phyloP scores from a whole-genome alignment of 2,797 vertebrate species.

The Sebastes minor region DNA sequence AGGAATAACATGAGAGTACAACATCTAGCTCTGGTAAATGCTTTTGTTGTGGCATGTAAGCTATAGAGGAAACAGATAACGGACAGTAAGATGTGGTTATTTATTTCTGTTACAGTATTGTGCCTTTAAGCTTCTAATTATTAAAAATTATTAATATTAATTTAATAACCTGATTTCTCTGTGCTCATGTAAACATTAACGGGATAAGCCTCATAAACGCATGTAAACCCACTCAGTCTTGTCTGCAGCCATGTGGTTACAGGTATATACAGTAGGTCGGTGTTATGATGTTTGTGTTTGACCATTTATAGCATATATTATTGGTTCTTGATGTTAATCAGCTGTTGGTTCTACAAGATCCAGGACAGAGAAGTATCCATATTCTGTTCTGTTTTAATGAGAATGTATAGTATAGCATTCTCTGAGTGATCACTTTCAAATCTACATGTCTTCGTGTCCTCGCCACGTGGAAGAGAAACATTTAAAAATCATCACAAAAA shows the following conservation, averaged over 20 bases:
- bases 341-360: not conserved
- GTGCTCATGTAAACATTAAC: too few relatives aligned
- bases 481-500: not conserved
- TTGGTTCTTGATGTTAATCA: too few relatives aligned
- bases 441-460: not conserved
- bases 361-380: not conserved
- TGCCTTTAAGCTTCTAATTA: not conserved
- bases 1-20: not conserved
- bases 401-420: not conserved
- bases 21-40: too few relatives aligned
- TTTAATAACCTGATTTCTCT: too few relatives aligned
- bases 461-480: not conserved
- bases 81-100: not conserved
- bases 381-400: not conserved
- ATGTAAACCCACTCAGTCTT: too few relatives aligned
- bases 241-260: too few relatives aligned
- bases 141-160: accelerated
- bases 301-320: too few relatives aligned
- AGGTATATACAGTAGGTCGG: too few relatives aligned
- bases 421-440: not conserved
- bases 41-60: not conserved
- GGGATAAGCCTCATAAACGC: too few relatives aligned
- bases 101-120: accelerated
- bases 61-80: not conserved
- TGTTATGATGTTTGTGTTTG: too few relatives aligned